Evolutionary conservation across 2,888 invertebrate genomes (phyloP), one percentile per base, ranked within the genome.

Genomic region (Zele albiditarsus): DNA sequence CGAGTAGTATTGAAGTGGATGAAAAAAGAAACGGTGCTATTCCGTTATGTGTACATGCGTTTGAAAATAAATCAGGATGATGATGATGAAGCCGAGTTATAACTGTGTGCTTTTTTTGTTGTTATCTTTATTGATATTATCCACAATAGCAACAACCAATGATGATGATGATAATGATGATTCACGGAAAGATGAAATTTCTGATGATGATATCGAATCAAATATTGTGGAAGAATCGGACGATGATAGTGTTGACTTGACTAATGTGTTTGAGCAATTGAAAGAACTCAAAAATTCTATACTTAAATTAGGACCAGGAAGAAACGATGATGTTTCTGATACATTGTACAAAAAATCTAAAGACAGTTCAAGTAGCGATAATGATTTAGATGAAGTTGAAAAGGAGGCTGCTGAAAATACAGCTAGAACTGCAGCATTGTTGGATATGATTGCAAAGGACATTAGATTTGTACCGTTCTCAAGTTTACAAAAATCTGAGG

Each of bases 281-380:
- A 80, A 78, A 10, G 84, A 87, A 38, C 69, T 87, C 0, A 81
- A 81, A 58, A 83, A 80, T 4, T 72, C 87, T 8, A 81, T 80
- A 4, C 83, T 88, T 25, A 85, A 86, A 25, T 66, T 83, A 5
- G 80, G 83, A 14, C 83, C 87, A 27, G 79, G 79, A 0, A 70
- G 78, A 2, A 82, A 84, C 57, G 71, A 81, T 10, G 80, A 83
- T 67, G 53, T 80, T 0, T 81, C 81, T 38, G 84, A 86, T 3
- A 84, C 85, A 57, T 71, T 80, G 4, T 71, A 69, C 20, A 86
- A 84, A 70, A 78, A 80, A 12, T 31, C 73, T 1, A 83, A 86
- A 53, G 81, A 79, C 4, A 83, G 84, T 10, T n/a, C 58, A 16
- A 73, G 25, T 71, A 73, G 74, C 16, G 74, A 85, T 12, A 33